Evolutionary conservation across 1,140 invertebrate genomes (phyloP).

Genomic region (Drosophila rufa): DNA sequence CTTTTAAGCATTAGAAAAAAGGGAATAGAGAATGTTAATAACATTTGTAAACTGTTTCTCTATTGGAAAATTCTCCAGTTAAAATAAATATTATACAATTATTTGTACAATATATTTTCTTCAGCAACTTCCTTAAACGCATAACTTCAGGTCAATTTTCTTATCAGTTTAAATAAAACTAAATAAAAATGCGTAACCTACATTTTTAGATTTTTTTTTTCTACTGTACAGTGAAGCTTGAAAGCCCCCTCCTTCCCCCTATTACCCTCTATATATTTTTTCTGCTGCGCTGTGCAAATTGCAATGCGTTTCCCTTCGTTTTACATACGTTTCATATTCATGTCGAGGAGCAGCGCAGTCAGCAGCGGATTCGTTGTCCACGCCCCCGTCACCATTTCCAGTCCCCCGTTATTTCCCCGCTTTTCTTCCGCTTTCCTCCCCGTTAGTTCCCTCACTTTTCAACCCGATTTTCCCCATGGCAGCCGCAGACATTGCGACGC

Average conservation of each 20-base stretch:
- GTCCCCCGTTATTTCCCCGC: neutral
- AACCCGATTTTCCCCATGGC: slow-evolving; percentile 31
- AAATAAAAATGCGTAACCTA: no score
- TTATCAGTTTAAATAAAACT: neutral
- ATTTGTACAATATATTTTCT: no score
- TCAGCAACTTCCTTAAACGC: no score
- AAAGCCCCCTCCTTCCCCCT: neutral
- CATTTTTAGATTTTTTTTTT: neutral
- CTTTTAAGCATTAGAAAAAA: neutral
- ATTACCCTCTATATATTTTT: slow-evolving; percentile 14
- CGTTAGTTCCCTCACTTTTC: neutral
- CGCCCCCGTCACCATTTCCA: slow-evolving; percentile 45
- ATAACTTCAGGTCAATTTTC: neutral
- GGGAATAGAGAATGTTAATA: no score
- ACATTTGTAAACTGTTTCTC: no score
- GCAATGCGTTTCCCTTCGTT: slow-evolving; percentile 74
- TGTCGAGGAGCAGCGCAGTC: slow-evolving; percentile 55
- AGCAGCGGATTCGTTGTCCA: slow-evolving; percentile 59
- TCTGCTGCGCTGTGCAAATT: slow-evolving; percentile 57
- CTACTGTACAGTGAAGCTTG: slow-evolving; percentile 11
- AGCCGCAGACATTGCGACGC: slow-evolving; percentile 71
- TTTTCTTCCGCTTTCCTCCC: slow-evolving; percentile 1
- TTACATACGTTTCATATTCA: slow-evolving; percentile 81
- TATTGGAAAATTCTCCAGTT: no score
- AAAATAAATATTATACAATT: no score